Percentiles rank a stretch among this genome's conserved stretches.
Conservation (phyloP, 2,888 invertebrate genomes). For the Ophonus ardosiacus region DNA sequence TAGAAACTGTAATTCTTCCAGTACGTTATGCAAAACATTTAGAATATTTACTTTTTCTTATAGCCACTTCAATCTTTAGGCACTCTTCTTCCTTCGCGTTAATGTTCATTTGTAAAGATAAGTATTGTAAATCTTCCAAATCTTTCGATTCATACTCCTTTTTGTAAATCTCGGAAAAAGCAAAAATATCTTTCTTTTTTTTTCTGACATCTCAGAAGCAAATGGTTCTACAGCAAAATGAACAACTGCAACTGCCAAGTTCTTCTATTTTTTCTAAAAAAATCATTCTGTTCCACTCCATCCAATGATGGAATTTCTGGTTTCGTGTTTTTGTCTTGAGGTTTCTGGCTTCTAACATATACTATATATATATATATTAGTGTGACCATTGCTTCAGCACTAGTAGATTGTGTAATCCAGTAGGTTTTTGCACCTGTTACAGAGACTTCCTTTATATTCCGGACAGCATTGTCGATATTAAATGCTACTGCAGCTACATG, state of each 20-base stretch:
- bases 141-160: neutral
- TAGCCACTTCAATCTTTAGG: no score
- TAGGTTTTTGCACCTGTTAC: no score
- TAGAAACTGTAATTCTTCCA: constrained; percentile 1
- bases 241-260: neutral
- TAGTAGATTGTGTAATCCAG: no score
- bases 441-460: no score
- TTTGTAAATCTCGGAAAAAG: neutral
- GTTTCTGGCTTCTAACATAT: no score
- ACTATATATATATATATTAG: no score
- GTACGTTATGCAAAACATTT: neutral
- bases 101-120: neutral
- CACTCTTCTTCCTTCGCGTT: neutral
- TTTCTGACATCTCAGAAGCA: neutral
- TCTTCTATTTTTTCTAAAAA: neutral
- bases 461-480: no score
- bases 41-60: neutral
- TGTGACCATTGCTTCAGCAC: no score
- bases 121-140: neutral
- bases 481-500: no score
- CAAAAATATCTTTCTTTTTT: neutral
- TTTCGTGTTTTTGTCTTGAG: no score
- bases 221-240: constrained; percentile 2
- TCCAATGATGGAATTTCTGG: neutral
- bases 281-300: neutral